Base-by-base conservation (phyloP, 2,113 vertebrate genomes). In the Callipepla californica region DNA sequence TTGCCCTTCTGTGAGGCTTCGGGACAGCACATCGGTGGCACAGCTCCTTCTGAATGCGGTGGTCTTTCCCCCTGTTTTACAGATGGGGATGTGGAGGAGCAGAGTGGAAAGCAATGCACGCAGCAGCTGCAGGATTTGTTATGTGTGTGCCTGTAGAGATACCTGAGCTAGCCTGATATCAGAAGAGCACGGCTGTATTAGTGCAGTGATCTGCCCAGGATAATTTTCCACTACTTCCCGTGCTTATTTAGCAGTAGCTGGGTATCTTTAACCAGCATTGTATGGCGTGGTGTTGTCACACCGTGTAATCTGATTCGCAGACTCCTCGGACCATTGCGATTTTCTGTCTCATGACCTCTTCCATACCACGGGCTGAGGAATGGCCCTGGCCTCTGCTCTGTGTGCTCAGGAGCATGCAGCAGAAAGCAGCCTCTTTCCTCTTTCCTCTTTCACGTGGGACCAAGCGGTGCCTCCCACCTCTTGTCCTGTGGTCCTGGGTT, bases 1-100 rank as follows among this genome's bases (percentile, higher is more conserved):
- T 94, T 95, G 93, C 91, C 91, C 96, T 96, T 96, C 93, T 95
- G 68, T 78, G 87, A 94, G 95, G 73, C 90, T 95, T 94, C 94
- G 72, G 85, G 77, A 65, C 87, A 94, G 89, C 83, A 94, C 51
- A 50, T 92, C 91, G 83, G 80, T 78, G 61, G 94, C 78, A 42
- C 50, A 90, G 87, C 73, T 93, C 76, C 90, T 92, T 85, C 85
- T 14, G 7, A 70, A 45, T 38, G 73, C 40, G 78, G 75, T 6
- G 53, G 50, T 94, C 72, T 74, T 66, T 75, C 7, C 59, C 68
- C 80, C 84, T 44, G 1, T 75, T 77, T 86, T 70, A 53, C 79
- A 72, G 93, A 67, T 34, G 63, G 61, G 68, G 68, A 89, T 91
- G 75, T 55, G 63, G 87, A 94, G 79, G 68, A 25, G 11, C 36